phyloP scores from a whole-genome alignment of 2,113 vertebrate species.

The Hemiscyllium ocellatum region DNA sequence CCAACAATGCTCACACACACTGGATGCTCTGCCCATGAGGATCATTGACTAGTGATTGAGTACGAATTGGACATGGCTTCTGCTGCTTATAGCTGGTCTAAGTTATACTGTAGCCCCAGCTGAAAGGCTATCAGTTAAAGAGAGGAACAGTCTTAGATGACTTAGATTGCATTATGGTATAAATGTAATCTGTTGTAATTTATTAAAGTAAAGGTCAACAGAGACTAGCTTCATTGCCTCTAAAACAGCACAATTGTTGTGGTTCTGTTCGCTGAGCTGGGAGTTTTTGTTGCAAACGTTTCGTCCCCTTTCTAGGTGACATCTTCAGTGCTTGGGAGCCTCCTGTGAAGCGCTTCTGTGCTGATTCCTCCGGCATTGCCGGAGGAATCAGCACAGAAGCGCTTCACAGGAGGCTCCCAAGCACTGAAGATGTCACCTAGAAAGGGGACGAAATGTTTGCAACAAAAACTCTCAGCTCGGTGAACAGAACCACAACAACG shows the following conservation, averaged over 20 bases:
- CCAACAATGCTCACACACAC: neutral
- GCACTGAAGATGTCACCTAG: too few species aligned
- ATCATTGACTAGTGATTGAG: neutral
- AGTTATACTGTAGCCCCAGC: neutral
- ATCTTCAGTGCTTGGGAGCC: too few species aligned
- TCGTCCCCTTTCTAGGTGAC: too few species aligned
- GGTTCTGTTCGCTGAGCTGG: too few species aligned
- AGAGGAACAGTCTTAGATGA: neutral
- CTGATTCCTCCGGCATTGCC: too few species aligned
- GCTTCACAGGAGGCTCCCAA: too few species aligned
- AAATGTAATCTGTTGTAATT: neutral
- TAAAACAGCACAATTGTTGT: neutral
- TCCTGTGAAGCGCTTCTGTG: too few species aligned
- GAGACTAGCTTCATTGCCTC: neutral
- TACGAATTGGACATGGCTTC: neutral
- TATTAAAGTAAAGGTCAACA: neutral
- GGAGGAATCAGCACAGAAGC: too few species aligned
- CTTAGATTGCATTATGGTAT: neutral
- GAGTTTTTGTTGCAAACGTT: too few species aligned
- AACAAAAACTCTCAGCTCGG: too few species aligned
- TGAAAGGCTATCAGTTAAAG: neutral
- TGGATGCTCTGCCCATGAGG: neutral
- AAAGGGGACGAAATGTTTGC: too few species aligned
- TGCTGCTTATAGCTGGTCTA: neutral
- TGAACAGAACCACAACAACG: too few species aligned